Conservation (phyloP, 2,113 vertebrate species). For the Cyanoramphus novaezelandiae region DNA sequence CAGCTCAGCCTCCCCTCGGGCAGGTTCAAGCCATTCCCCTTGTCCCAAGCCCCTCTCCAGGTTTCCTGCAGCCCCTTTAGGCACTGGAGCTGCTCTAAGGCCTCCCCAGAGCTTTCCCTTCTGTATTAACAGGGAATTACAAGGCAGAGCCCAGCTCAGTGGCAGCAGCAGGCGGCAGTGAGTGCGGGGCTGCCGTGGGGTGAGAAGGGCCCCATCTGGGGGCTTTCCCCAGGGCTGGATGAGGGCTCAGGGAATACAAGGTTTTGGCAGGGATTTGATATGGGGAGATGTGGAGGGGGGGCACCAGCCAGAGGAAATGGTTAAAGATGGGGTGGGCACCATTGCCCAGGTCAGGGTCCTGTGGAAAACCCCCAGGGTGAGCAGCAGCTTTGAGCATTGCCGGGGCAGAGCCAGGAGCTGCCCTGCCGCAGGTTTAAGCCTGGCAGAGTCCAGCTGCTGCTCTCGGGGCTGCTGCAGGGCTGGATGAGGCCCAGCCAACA, state of each 20-base stretch:
- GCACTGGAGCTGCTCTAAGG: not conserved
- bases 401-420: not conserved
- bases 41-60: not conserved
- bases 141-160: not conserved
- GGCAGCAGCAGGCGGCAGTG: not conserved
- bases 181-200: fast-evolving
- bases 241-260: not conserved
- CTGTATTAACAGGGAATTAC: not conserved
- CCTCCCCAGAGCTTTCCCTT: not conserved
- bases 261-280: not conserved
- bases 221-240: not conserved
- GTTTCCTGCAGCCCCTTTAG: not conserved
- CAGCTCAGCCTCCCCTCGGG: too few relatives aligned
- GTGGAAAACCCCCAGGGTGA: not conserved
- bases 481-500: not conserved
- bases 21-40: too few relatives aligned
- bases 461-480: not conserved
- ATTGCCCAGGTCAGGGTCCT: fast-evolving
- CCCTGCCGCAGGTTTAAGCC: not conserved
- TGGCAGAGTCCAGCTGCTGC: not conserved
- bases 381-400: not conserved
- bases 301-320: fast-evolving
- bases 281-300: fast-evolving
- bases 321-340: not conserved
- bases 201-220: not conserved